phyloP scores from a whole-genome alignment of 92 coral and sea anemone genomes.

The Meandrina meandrites region DNA sequence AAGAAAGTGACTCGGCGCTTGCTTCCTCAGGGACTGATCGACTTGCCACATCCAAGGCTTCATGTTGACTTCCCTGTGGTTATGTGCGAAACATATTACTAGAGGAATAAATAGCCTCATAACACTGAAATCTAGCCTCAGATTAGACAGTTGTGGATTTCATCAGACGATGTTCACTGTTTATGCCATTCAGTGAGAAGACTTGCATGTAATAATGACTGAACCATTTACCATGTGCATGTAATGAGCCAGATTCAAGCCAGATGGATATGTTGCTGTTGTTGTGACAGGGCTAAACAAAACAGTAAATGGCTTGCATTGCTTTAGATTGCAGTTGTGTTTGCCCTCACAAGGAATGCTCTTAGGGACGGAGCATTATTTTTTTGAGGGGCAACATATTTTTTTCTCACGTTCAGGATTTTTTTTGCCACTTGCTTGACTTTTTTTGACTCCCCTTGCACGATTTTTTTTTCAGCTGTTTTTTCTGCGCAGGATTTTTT shows the following conservation, averaged over 20 bases:
- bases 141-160: slow-evolving; percentile 1
- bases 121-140: neutral
- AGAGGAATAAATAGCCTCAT: neutral
- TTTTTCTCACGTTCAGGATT: too few species aligned
- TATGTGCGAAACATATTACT: slow-evolving; percentile 72
- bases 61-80: slow-evolving; percentile 91
- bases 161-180: neutral
- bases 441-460: too few species aligned
- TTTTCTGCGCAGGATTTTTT: too few species aligned
- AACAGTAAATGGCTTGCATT: neutral
- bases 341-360: neutral
- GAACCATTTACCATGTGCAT: neutral
- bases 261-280: neutral
- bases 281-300: neutral
- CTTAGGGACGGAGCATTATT: too few species aligned
- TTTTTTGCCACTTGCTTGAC: too few species aligned
- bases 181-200: neutral
- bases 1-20: slow-evolving; percentile 72
- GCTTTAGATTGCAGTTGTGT: neutral
- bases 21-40: slow-evolving; percentile 84
- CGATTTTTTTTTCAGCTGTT: too few species aligned
- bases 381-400: too few species aligned
- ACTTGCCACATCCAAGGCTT: slow-evolving; percentile 77
- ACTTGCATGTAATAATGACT: neutral
- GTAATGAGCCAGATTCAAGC: neutral